Evolutionary conservation across 2,113 vertebrate species (phyloP), one percentile per base, ranked within the genome.

Genomic region (Pelmatolapia mariae): DNA sequence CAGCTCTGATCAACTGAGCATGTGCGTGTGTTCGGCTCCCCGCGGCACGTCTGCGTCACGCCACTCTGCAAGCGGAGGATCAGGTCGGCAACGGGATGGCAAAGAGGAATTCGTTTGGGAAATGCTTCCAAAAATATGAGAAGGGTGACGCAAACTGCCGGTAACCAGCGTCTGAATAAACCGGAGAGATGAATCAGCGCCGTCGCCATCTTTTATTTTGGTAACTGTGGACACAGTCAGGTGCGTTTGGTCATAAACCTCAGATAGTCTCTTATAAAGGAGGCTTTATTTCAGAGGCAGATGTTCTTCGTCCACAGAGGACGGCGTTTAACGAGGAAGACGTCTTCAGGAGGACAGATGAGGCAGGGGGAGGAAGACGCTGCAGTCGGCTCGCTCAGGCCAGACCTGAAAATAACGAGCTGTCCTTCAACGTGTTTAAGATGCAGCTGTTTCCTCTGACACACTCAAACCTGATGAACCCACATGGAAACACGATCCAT

Each of bases 331-430:
- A 53, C 3, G 45, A 84, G 73, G 26, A 66, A n/a, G 13, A 52
- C n/a, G 82, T 80, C 88, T 85, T 89, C 89, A 87, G 80, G 53
- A 83, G 88, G 81, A 85, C 78, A 78, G 47, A 38, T 29, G 76
- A 81, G 59, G 61, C 7, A 5, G 71, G 36, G 52, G 40, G 59
- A 16, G 56, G 45, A 73, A 73, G 40, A 29, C 6, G 5, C 2
- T 7, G 12, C 5, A 5, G 68, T 45, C 33, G 13, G 6, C 26
- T 33, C 11, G 5, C 18, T 47, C 15, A 54, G 71, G 22, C 24
- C 68, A 76, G 38, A 71, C 66, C 38, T 43, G 38, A 26, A 78
- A 11, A 15, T n/a, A 8, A 82, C 2, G 57, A 89, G 85, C 50
- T 6, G 38, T n/a, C 59, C 31, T 59, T 8, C 63, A n/a, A 33